Base-by-base conservation (phyloP, 1,140 invertebrate species). In the Drosophila carrolli region DNA sequence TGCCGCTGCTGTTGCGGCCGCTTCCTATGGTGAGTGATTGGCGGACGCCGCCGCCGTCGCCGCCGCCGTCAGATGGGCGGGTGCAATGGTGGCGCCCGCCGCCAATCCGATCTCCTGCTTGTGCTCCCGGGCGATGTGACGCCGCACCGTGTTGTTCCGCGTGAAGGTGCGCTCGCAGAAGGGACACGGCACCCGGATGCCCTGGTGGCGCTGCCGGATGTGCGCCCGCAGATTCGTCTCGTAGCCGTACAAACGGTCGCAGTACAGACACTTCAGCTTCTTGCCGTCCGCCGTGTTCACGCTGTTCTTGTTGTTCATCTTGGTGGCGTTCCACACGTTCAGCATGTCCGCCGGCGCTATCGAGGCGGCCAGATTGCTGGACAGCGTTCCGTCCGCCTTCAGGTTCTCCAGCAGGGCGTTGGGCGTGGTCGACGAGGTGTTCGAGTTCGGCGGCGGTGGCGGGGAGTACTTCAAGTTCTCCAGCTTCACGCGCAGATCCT, bases 151-250 rank as follows among this genome's bases (percentile, higher is more conserved):
- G 93, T 97, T 97, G 94, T 97, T 97, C 73, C 97, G 95, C 59
- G 97, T 98, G 93, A 98, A 98, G n/a, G 97, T 97, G 58, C 97
- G 95, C 81, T 95, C 94, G 93, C 97, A 97, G 92, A 96, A 97
- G 23, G 97, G 97, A 92, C 97, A 97, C 5, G 96, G 96, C 80
- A 97, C 97, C 9, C 97, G 94, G 72, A 97, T 97, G 44, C 97
- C 97, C 93, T 97, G 97, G 93, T 98, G 97, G 82, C 97, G 95
- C 91, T 97, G 97, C 50, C 97, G 93, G 90, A 98, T 97, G 93
- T 98, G 97, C 46, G 97, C 97, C 44, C 97, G 95, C 83, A 98
- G 93, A 92, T 98, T 98, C 90, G 97, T 98, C 94, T 98, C 97
- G 92, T 98, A 98, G 41, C 97, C 97, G 93, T 98, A 98, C n/a